Percentiles rank a stretch among this genome's conserved stretches.
These are phyloP conservation scores for Polymixis lichenea DNA, from an alignment of 2,888 invertebrate species.

Conservation along the genomic window DNA sequence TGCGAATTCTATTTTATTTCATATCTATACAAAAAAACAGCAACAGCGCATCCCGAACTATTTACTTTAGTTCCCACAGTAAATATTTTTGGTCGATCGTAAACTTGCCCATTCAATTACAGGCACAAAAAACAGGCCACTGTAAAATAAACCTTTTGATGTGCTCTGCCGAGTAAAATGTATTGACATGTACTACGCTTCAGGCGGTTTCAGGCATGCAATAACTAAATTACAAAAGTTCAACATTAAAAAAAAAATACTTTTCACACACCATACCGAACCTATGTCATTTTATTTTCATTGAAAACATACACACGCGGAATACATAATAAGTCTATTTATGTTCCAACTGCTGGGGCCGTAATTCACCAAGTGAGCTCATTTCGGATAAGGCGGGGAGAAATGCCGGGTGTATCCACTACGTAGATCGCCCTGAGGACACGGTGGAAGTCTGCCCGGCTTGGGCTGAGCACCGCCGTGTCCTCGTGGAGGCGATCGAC, in stretches of 20 bases:
- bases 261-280: neutral
- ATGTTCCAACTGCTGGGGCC: no score
- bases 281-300: neutral
- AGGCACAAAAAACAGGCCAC: slow-evolving; percentile 78
- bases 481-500: no score
- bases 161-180: slow-evolving; percentile 73
- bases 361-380: no score
- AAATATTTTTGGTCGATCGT: slow-evolving; percentile 79
- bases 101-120: slow-evolving; percentile 85
- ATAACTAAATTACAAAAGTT: slow-evolving; percentile 36
- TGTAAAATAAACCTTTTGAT: slow-evolving; percentile 83
- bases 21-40: slow-evolving; percentile 48
- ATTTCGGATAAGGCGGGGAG: no score
- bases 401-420: no score
- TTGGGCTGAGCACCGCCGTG: no score
- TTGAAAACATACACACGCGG: neutral
- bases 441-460: no score
- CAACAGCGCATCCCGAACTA: slow-evolving; percentile 60
- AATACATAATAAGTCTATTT: neutral
- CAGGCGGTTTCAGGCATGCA: slow-evolving; percentile 46
- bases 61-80: slow-evolving; percentile 74
- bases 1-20: slow-evolving; percentile 47
- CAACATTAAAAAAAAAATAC: neutral
- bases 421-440: no score
- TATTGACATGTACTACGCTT: slow-evolving; percentile 76